Conservation (phyloP, 2,888 invertebrate genomes). For the Kuschelorhynchus macadamiae region DNA sequence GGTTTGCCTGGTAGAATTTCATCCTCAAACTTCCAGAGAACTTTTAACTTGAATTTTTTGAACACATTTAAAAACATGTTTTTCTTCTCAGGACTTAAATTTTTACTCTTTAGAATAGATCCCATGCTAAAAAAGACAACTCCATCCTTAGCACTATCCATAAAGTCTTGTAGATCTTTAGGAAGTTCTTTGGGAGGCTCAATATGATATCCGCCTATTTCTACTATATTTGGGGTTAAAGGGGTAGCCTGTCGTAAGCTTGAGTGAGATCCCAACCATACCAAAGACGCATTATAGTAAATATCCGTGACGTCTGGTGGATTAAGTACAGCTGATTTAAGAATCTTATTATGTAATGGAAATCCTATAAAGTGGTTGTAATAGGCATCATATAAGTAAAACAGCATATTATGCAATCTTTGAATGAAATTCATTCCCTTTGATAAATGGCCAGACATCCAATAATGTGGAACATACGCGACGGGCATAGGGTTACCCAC, state of each 20-base stretch:
- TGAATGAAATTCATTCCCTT: conserved; percentile 24
- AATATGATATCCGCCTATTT: too few species aligned
- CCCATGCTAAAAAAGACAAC: conserved; percentile 75
- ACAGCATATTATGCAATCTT: conserved; percentile 19
- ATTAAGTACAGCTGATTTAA: conserved; percentile 37
- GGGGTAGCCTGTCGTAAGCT: too few species aligned
- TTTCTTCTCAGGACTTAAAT: too few species aligned
- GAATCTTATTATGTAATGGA: conserved; percentile 52
- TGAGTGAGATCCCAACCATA: conserved; percentile 64
- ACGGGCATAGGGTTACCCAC: conserved; percentile 7
- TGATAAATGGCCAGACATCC: neutral
- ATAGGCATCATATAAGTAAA: conserved; percentile 52
- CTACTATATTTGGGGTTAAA: too few species aligned
- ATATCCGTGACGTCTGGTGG: conserved; percentile 1
- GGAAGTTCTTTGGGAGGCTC: conserved; percentile 55
- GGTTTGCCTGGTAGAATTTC: too few species aligned
- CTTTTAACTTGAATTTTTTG: too few species aligned
- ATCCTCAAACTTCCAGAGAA: too few species aligned
- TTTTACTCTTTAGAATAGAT: too few species aligned
- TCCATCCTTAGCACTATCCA: conserved; percentile 71
- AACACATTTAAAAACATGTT: too few species aligned
- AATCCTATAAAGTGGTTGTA: conserved; percentile 52
- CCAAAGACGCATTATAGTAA: conserved; percentile 51
- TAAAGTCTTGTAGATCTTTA: conserved; percentile 68
- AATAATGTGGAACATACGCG: conserved; percentile 16